phyloP scores from a whole-genome alignment of 1,140 invertebrate species.

The Cotesia typhae region DNA sequence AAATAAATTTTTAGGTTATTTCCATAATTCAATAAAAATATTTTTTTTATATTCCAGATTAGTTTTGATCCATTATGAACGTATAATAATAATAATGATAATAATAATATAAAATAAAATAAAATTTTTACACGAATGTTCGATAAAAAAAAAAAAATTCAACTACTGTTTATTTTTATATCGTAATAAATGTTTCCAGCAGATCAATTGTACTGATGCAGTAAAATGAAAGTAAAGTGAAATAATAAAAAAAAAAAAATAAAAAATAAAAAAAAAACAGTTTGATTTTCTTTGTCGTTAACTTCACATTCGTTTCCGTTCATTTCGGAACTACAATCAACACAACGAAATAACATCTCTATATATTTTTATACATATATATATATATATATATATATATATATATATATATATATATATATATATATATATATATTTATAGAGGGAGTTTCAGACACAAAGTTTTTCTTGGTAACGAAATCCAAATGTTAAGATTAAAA shows the following conservation, averaged over 20 bases:
- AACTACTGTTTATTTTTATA: background rate
- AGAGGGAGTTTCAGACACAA: too few species aligned
- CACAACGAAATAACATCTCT: background rate
- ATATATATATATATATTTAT: background rate
- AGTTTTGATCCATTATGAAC: too few species aligned
- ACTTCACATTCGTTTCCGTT: constrained; percentile 1
- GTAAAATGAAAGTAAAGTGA: too few species aligned
- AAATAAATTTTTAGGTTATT: too few species aligned
- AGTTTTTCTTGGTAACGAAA: too few species aligned
- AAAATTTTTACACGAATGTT: too few species aligned
- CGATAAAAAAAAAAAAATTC: too few species aligned
- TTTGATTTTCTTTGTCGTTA: constrained; percentile 10
- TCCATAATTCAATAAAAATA: too few species aligned
- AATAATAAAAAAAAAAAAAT: background rate
- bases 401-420: background rate
- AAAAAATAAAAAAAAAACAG: background rate
- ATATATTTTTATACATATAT: background rate
- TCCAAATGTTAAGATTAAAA: too few species aligned
- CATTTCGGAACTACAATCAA: background rate
- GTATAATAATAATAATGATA: too few species aligned
- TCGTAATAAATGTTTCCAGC: background rate
- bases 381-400: background rate
- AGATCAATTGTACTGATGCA: background rate
- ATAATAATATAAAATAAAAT: too few species aligned
- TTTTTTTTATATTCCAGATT: too few species aligned